Conservation (phyloP, 2,797 vertebrate genomes). For the Carapus acus region DNA sequence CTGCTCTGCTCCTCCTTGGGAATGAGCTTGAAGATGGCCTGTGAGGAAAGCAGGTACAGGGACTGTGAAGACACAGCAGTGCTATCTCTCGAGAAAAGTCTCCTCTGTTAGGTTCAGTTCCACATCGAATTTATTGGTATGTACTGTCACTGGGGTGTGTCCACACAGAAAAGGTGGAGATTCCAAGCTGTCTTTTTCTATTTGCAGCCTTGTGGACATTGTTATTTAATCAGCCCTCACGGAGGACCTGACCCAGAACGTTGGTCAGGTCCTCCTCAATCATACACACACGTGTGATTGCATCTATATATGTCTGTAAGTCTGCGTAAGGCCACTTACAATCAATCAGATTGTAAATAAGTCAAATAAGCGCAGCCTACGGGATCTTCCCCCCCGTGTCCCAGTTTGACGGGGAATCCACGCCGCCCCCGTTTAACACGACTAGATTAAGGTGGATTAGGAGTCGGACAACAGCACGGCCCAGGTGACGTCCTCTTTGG, state of each 20-base stretch:
- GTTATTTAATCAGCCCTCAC: too few relatives aligned
- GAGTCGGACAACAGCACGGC: slow-evolving; percentile 44
- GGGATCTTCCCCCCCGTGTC: slow-evolving; percentile 56
- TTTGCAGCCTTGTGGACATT: too few relatives aligned
- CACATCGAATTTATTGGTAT: too few relatives aligned
- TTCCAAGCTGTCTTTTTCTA: too few relatives aligned
- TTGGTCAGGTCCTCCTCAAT: too few relatives aligned
- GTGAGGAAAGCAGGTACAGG: slow-evolving; percentile 20
- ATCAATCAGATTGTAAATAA: slow-evolving; percentile 36
- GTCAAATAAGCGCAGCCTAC: slow-evolving; percentile 52
- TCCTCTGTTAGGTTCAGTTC: too few relatives aligned
- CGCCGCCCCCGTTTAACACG: slow-evolving; percentile 69
- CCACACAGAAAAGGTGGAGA: too few relatives aligned
- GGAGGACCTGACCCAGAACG: too few relatives aligned
- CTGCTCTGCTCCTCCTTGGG: slow-evolving; percentile 75
- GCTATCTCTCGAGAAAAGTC: neutral
- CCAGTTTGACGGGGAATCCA: slow-evolving; percentile 60
- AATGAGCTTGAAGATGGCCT: slow-evolving; percentile 94
- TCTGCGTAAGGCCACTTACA: slow-evolving; percentile 38
- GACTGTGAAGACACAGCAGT: slow-evolving; percentile 23
- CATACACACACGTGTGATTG: neutral
- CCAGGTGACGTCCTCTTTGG: slow-evolving; percentile 50
- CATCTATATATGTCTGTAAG: slow-evolving; percentile 7
- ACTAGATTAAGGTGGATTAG: slow-evolving; percentile 74
- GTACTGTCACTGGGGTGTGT: too few relatives aligned